A percentile compares a stretch with the other conserved stretches of the same genome.
phyloP scores from a whole-genome alignment of 2,113 vertebrate species.

The Diadophis punctatus region DNA sequence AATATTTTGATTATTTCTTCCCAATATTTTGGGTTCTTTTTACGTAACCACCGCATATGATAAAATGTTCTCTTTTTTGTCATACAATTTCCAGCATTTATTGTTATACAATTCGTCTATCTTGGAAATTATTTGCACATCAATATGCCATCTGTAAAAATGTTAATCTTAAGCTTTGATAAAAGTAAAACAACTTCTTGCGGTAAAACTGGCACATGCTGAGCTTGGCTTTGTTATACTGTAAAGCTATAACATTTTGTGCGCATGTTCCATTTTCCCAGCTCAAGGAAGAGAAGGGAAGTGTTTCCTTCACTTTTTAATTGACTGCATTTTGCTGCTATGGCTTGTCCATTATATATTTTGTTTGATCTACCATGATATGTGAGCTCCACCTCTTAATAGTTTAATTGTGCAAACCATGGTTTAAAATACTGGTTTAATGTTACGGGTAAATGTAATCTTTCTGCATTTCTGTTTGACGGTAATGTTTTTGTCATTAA shows the following conservation, averaged over 20 bases:
- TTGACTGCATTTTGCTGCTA: background rate
- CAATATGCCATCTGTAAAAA: background rate
- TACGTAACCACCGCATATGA: background rate
- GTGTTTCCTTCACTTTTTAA: background rate
- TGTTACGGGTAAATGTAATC: background rate
- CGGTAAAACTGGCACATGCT: background rate
- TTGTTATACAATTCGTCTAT: background rate
- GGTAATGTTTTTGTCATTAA: background rate
- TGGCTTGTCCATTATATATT: background rate
- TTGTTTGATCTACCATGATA: background rate
- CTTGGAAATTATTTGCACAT: background rate
- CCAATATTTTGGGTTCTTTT: background rate
- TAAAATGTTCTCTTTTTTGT: background rate
- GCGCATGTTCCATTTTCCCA: background rate
- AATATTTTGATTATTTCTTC: background rate
- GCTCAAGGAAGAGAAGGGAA: background rate
- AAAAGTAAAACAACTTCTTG: background rate
- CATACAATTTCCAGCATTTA: background rate
- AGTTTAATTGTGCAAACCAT: background rate
- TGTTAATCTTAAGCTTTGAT: background rate
- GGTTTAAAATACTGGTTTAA: background rate
- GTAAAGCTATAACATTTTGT: background rate
- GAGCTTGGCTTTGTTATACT: background rate
- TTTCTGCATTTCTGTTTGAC: background rate
- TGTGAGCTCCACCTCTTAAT: background rate